Evolutionary conservation across 2,797 vertebrate genomes (phyloP), one percentile per base, ranked within the genome.

Genomic region (Neosilurus mollespiculum): DNA sequence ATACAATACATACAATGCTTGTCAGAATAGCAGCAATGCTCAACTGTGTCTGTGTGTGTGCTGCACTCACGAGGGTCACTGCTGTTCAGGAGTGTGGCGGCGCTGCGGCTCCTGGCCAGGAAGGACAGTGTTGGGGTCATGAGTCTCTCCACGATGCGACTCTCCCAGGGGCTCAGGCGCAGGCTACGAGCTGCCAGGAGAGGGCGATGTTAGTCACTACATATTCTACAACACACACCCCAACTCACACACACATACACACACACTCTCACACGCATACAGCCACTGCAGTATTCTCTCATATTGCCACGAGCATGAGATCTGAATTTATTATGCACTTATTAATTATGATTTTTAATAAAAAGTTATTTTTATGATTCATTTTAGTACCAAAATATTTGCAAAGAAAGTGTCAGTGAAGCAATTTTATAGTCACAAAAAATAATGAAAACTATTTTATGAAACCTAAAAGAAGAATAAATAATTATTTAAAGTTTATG

Each of bases 101-200:
- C 96, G 2, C 98, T 98, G 80, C 97, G 96, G 88, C 97, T 99
- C 86, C 97, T 95, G 0, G 97, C 97, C 66, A 99, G 92, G 93
- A 99, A 99, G 86, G 98, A 99, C 88, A 99, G 92, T 0, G 98
- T 99, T 1, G 97, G 98, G 0, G 97, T 99, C 97, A 98, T 99
- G 90, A 99, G 94, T 80, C 98, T 94, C 93, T 99, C 97, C 93
- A 99, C 98, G 10, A 99, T 98, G 87, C 96, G 96, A 91, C 97
- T 98, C 94, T 99, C 98, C 97, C 98, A 98, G 0, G 98, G 95
- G 83, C 98, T 99, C 87, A 99, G 95, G 82, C 96, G 97, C 86
- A 97, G 91, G 86, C 97, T 98, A 90, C 98, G 95, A 93, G 97
- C 98, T 99, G 92, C 91, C 86, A 93, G 82, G 84, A 90, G 90